Conservation (phyloP, 2,113 vertebrate species). For the Oostethus manadensis region DNA sequence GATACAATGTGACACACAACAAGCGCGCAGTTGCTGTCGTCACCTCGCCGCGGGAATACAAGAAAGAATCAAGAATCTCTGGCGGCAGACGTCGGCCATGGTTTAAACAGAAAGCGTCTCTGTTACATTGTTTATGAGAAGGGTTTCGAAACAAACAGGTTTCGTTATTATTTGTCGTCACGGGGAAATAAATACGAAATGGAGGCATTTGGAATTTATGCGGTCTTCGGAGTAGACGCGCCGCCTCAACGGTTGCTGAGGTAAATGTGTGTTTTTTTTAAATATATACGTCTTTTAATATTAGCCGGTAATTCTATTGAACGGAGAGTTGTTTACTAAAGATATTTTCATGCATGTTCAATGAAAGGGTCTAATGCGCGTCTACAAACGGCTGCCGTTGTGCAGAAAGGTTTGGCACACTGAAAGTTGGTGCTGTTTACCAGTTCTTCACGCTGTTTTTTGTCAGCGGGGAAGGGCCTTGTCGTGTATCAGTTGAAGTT, state of each 20-base stretch:
- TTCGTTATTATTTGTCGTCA: background rate
- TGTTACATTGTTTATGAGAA: too few relatives aligned
- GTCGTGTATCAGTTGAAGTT: constrained; percentile 48
- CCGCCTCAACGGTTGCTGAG: constrained; percentile 63
- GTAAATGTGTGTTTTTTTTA: constrained; percentile 34
- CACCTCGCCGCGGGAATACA: constrained; percentile 1
- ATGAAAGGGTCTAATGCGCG: too few relatives aligned
- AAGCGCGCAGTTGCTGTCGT: constrained; percentile 4
- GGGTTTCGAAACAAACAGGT: background rate
- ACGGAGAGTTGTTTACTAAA: too few relatives aligned
- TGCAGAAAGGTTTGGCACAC: background rate
- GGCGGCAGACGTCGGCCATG: constrained; percentile 47
- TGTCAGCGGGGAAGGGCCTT: constrained; percentile 38
- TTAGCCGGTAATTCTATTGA: too few relatives aligned
- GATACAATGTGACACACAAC: background rate
- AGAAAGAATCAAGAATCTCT: constrained; percentile 11
- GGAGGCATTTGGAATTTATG: constrained; percentile 68
- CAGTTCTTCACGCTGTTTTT: background rate
- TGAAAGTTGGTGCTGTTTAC: background rate
- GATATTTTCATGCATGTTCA: too few relatives aligned
- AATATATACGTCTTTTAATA: background rate
- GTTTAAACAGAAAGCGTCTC: too few relatives aligned
- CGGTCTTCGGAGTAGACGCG: constrained; percentile 57
- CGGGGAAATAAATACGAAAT: constrained; percentile 20
- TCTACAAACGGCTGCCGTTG: too few relatives aligned